phyloP scores from a whole-genome alignment of 2,797 vertebrate genomes.

The Coccyzus lansbergi region DNA sequence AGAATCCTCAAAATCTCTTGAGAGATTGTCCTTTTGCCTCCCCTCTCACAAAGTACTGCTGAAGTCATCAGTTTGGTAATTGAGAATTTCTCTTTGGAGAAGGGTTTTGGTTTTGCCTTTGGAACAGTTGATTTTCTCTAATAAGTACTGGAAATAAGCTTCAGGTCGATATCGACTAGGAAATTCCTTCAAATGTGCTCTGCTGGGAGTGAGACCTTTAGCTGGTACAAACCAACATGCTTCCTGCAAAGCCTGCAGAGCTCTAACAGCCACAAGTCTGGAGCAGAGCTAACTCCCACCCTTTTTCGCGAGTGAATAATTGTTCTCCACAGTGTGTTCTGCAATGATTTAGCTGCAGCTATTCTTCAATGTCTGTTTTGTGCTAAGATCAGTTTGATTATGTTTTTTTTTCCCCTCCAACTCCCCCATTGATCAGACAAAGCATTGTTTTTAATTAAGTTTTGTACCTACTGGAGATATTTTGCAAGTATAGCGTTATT shows the following conservation, averaged over 20 bases:
- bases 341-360: not conserved
- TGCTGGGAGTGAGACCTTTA: not conserved
- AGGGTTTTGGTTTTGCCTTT: not conserved
- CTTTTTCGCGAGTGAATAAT: not conserved
- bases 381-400: not conserved
- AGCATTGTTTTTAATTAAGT: not conserved
- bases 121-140: not conserved
- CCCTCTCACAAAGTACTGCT: not conserved
- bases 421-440: not conserved
- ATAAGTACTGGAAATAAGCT: not conserved
- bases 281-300: not conserved
- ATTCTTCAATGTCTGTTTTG: not conserved
- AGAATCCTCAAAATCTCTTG: conserved; percentile 5
- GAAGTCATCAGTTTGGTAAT: not conserved
- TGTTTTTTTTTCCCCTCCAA: not conserved
- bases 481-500: not conserved
- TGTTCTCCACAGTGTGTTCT: not conserved
- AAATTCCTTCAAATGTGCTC: not conserved
- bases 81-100: not conserved
- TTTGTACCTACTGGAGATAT: not conserved
- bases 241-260: not conserved
- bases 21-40: not conserved
- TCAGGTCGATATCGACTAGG: not conserved
- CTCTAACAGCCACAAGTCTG: not conserved
- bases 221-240: not conserved